These are phyloP conservation scores for Cherax quadricarinatus DNA, from an alignment of 1,140 invertebrate species.

Conservation along the genomic window DNA sequence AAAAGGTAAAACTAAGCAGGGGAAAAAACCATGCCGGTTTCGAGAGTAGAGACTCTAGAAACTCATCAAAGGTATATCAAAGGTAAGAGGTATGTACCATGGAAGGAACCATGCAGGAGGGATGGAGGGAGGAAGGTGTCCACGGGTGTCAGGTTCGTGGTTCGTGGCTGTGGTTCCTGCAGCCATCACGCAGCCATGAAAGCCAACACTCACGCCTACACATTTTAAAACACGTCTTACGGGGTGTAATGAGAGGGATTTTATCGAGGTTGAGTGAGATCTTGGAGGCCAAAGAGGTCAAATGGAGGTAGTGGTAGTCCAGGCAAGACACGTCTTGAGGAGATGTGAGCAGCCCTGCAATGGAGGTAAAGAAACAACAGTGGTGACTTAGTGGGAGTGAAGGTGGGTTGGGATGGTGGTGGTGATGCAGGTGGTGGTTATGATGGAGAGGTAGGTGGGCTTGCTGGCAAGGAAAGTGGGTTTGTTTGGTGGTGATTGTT, in stretches of 20 bases:
- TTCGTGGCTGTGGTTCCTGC: background rate
- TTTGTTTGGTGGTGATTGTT: background rate
- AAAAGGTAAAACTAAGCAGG: too few relatives aligned
- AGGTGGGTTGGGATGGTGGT: background rate
- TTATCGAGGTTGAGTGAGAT: slow-evolving; percentile 34
- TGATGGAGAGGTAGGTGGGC: background rate
- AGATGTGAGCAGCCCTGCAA: slow-evolving; percentile 4
- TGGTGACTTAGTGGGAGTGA: background rate
- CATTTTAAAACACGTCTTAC: slow-evolving; percentile 15
- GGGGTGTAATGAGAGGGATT: slow-evolving; percentile 53
- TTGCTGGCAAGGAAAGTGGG: too few relatives aligned
- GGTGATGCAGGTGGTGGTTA: background rate
- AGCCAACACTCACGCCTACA: slow-evolving; percentile 46
- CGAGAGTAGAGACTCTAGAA: too few relatives aligned
- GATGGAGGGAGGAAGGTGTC: background rate
- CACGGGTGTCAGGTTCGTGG: background rate
- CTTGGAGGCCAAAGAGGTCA: background rate
- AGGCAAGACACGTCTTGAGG: slow-evolving; percentile 8
- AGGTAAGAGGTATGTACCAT: too few relatives aligned
- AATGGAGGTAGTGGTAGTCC: background rate
- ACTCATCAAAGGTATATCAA: too few relatives aligned
- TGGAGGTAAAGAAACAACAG: background rate
- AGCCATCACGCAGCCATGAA: slow-evolving; percentile 29
- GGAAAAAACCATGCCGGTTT: too few relatives aligned
- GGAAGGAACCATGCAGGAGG: background rate